Base-by-base conservation (phyloP, 2,888 invertebrate species). In the Selenia dentaria region DNA sequence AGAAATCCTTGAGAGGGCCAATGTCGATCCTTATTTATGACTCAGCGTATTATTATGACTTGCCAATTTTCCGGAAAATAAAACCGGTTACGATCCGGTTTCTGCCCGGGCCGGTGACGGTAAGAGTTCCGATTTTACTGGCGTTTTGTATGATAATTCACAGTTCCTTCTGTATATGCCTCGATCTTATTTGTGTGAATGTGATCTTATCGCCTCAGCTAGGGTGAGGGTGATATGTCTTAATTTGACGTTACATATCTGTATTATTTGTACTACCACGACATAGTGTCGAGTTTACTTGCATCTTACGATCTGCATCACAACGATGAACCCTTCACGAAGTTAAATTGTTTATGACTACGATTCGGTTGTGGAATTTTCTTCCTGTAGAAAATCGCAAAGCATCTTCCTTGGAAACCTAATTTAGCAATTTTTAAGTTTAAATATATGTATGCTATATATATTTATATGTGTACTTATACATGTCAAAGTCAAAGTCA, bases 11-110 rank as follows among this genome's bases (percentile, higher is more conserved):
- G 76, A 83, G 83, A 79, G 79, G 71, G 78, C 79, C 83, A 79
- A 84, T 81, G 82, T 69, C 87, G 83, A 86, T 85, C 83, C 83
- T 86, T 87, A 86, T 87, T 87, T 87, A 88, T 83, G 87, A 86
- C 71, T 83, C 84, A 82, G 85, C 83, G 82, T 77, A 85, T 85
- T 87, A 87, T 85, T 87, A 87, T 87, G 87, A 87, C 83, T 85
- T 74, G 83, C 84, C 87, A 87, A 87, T 87, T 87, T 87, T 87
- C 86, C 87, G 83, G 79, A 70, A 77, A 86, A 87, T 87, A 87
- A 86, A 87, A 77, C 73, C 72, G 70, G 81, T 75, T 75, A 72
- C 76, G 66, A 66, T 66, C 64, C 69, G 69, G 67, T 64, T 63
- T 68, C 65, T 60, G 59, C 62, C 71, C 80, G 78, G 22, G 6